A percentile compares a stretch with the other conserved stretches of the same genome.
phyloP scores from a whole-genome alignment of 2,113 vertebrate genomes.

The Myodes glareolus region DNA sequence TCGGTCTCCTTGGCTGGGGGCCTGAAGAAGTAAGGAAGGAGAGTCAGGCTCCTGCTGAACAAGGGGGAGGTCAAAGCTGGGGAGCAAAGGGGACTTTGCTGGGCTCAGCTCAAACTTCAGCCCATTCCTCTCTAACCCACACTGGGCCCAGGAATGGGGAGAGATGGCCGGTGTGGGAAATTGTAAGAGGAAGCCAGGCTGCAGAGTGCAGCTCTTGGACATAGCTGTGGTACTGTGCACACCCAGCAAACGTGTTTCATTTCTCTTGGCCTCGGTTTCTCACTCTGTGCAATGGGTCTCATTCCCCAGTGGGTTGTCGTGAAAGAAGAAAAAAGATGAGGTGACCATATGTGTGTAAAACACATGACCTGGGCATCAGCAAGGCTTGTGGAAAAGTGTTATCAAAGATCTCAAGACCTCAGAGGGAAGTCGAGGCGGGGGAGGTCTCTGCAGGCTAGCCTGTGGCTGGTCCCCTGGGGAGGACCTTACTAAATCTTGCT shows the following conservation, averaged over 20 bases:
- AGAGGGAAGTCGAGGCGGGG: accelerated
- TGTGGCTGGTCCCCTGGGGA: neutral
- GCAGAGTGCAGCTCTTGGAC: neutral
- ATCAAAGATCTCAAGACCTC: neutral
- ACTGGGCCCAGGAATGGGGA: neutral
- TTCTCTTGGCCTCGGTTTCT: neutral
- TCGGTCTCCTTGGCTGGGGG: neutral
- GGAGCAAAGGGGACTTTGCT: neutral
- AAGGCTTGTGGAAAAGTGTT: neutral
- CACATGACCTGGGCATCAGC: neutral
- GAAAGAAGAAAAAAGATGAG: neutral
- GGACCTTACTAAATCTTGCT: neutral
- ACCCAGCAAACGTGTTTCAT: neutral
- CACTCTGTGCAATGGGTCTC: neutral
- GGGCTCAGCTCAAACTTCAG: neutral
- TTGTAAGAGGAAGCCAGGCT: neutral
- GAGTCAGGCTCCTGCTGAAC: neutral
- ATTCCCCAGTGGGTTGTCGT: neutral
- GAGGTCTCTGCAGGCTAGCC: accelerated
- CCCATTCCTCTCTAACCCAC: neutral
- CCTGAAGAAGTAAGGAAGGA: neutral
- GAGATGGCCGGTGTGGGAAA: neutral
- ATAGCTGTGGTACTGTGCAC: accelerated
- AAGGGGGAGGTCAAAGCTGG: neutral
- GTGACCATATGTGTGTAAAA: accelerated